These are phyloP conservation scores for Rhagium mordax DNA, from an alignment of 2,888 invertebrate genomes.

Conservation along the genomic window DNA sequence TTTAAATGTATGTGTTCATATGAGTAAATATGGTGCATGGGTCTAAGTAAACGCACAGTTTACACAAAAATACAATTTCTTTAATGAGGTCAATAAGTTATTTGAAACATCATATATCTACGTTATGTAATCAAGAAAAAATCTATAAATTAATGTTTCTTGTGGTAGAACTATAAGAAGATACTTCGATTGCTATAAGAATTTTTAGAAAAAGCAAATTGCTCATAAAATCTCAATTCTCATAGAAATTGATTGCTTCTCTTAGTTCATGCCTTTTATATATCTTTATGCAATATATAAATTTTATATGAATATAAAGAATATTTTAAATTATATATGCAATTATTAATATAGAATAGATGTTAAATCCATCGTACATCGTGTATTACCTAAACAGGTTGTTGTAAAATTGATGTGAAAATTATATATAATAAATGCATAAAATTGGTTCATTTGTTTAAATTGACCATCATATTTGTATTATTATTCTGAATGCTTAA, in stretches of 20 bases:
- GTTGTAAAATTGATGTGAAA: slow-evolving; percentile 21
- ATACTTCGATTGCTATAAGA: neutral
- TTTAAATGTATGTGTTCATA: no score
- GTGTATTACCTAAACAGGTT: neutral
- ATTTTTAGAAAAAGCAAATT: neutral
- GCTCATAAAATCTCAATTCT: neutral
- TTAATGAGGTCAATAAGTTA: no score
- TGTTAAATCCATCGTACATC: slow-evolving; percentile 3
- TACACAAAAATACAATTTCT: no score
- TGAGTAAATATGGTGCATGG: no score
- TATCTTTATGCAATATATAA: slow-evolving; percentile 23
- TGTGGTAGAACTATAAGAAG: neutral
- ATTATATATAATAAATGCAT: slow-evolving; percentile 8
- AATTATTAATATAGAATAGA: slow-evolving; percentile 12
- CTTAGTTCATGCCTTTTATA: neutral
- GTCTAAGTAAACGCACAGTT: no score
- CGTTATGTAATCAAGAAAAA: neutral
- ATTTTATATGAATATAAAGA: slow-evolving; percentile 17
- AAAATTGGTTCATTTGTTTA: neutral
- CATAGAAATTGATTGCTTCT: neutral
- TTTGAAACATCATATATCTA: neutral
- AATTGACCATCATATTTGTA: neutral
- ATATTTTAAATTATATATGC: slow-evolving; percentile 1
- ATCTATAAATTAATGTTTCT: neutral
- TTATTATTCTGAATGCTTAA: no score